phyloP scores from a whole-genome alignment of 2,113 vertebrate species.

The Cygnus buccinator region DNA sequence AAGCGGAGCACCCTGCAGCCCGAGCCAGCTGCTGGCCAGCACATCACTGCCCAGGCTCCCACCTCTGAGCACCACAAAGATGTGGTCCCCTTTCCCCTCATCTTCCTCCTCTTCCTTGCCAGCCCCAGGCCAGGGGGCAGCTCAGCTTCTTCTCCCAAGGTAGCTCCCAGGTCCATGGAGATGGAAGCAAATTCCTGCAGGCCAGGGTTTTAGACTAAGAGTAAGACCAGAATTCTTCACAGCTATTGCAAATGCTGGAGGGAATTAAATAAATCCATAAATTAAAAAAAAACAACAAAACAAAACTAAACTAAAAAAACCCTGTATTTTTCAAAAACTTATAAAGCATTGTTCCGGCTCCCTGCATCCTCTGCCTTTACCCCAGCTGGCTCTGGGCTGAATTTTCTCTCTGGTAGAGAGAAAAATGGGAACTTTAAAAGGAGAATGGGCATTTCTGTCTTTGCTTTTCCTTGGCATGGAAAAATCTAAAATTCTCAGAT shows the following conservation, averaged over 20 bases:
- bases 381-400: neutral
- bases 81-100: neutral
- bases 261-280: too few relatives aligned
- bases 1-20: neutral
- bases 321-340: neutral
- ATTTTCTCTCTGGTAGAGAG: neutral
- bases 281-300: too few relatives aligned
- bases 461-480: neutral
- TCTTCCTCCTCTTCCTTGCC: neutral
- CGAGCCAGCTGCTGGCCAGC: neutral
- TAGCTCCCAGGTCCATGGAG: neutral
- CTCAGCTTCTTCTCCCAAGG: neutral
- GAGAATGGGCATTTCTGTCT: neutral
- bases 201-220: neutral
- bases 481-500: neutral
- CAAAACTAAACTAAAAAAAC: too few relatives aligned
- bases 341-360: neutral
- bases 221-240: neutral
- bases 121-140: neutral
- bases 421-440: neutral
- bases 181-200: neutral
- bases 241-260: neutral
- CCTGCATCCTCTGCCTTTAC: neutral
- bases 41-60: neutral
- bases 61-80: neutral